A percentile compares a stretch with the other conserved stretches of the same genome.
Evolutionary conservation across 1,140 invertebrate genomes (phyloP).

Genomic region (Diorhabda elongata): DNA sequence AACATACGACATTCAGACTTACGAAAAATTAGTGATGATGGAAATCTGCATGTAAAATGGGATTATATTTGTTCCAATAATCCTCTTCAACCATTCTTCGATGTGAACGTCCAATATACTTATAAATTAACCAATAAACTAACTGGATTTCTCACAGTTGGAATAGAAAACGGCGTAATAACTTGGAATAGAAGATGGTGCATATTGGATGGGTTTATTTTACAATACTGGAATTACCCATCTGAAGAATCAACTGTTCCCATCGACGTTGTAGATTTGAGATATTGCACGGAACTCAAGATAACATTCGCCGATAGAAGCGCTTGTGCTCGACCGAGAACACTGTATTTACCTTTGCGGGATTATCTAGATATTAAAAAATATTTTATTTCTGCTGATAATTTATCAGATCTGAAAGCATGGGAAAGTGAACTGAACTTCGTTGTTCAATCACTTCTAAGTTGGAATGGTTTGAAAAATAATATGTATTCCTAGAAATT

Average conservation of each 20-base stretch:
- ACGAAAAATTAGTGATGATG: slow-evolving; percentile 17
- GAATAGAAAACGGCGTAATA: slow-evolving; percentile 31
- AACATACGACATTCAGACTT: slow-evolving; percentile 28
- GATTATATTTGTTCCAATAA: slow-evolving; percentile 35
- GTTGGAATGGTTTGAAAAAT: slow-evolving; percentile 39
- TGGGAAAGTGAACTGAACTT: slow-evolving; percentile 47
- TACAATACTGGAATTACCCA: slow-evolving; percentile 51
- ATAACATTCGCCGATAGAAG: slow-evolving; percentile 37
- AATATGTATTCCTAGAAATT: background rate
- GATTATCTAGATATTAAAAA: slow-evolving; percentile 26
- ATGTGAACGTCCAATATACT: slow-evolving; percentile 35
- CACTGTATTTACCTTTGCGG: slow-evolving; percentile 39
- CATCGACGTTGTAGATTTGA: slow-evolving; percentile 42
- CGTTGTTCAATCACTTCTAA: slow-evolving; percentile 38
- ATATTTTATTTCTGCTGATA: slow-evolving; percentile 44
- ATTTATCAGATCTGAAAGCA: slow-evolving; percentile 40
- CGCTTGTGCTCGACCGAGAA: slow-evolving; percentile 46
- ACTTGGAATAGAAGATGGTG: slow-evolving; percentile 49
- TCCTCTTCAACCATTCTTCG: slow-evolving; percentile 39
- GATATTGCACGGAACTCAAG: slow-evolving; percentile 33
- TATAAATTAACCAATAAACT: slow-evolving; percentile 37
- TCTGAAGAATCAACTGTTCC: slow-evolving; percentile 41
- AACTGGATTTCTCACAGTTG: slow-evolving; percentile 47
- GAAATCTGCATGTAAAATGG: slow-evolving; percentile 24
- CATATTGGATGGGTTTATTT: slow-evolving; percentile 36